phyloP scores from a whole-genome alignment of 2,113 vertebrate genomes.

The Atrichornis clamosus region DNA sequence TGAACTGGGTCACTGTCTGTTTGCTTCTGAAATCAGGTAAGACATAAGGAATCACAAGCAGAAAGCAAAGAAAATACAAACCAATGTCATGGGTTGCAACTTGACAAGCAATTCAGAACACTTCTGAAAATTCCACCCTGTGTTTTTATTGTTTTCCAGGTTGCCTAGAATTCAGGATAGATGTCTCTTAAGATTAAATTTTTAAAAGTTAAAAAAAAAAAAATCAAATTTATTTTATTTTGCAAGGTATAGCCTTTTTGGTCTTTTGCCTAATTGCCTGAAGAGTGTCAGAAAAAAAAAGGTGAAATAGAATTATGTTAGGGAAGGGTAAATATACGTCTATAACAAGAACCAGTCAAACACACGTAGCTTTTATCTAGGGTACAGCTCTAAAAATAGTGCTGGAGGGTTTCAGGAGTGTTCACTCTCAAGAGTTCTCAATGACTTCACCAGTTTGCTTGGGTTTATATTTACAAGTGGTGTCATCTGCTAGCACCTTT shows the following conservation, averaged over 20 bases:
- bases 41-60: neutral
- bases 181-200: neutral
- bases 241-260: neutral
- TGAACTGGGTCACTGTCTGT: neutral
- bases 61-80: neutral
- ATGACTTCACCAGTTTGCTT: slow-evolving; percentile 26
- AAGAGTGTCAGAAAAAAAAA: neutral
- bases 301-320: neutral
- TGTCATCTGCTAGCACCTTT: neutral
- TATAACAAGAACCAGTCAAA: neutral
- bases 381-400: neutral
- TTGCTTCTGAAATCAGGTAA: neutral
- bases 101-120: neutral
- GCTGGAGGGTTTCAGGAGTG: neutral
- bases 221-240: neutral
- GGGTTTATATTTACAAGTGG: neutral
- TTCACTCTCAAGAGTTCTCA: neutral
- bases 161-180: neutral
- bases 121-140: neutral
- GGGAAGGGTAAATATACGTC: neutral
- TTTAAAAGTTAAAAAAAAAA: neutral
- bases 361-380: neutral
- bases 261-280: slow-evolving; percentile 1
- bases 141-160: neutral
- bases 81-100: neutral